phyloP scores from a whole-genome alignment of 2,113 vertebrate species.

The Microtus richardsoni region DNA sequence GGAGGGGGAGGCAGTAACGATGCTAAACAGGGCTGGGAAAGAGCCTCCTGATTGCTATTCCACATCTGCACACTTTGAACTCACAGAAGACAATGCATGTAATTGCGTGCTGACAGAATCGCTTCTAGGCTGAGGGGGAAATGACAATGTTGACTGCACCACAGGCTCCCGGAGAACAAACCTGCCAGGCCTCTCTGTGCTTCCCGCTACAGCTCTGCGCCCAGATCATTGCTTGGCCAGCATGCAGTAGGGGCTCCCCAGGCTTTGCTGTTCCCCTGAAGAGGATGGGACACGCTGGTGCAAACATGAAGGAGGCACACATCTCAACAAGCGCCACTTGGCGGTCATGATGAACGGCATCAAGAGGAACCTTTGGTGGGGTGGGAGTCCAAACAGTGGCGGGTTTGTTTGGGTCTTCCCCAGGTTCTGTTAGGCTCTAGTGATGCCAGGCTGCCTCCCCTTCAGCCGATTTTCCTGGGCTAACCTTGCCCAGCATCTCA shows the following conservation, averaged over 20 bases:
- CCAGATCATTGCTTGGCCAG: not conserved
- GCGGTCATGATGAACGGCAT: not conserved
- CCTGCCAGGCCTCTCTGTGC: not conserved
- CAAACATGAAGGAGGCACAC: not conserved
- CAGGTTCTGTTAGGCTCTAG: not conserved
- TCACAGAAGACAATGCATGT: not conserved
- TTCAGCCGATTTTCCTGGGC: not conserved
- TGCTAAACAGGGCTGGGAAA: not conserved
- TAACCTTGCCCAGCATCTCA: not conserved
- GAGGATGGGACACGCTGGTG: not conserved
- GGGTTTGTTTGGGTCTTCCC: not conserved
- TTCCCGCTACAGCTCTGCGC: not conserved
- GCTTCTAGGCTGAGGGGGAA: not conserved
- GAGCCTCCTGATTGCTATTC: slow-evolving; percentile 37
- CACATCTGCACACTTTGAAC: slow-evolving; percentile 13
- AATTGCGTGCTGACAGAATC: slow-evolving; percentile 20
- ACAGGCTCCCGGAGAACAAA: not conserved
- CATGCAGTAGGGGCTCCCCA: not conserved
- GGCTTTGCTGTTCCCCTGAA: not conserved
- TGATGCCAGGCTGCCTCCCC: not conserved
- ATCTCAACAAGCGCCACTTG: not conserved
- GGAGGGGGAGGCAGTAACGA: not conserved
- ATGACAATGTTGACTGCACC: not conserved
- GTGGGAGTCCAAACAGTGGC: not conserved
- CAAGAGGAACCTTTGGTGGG: not conserved